These are phyloP conservation scores for Drosophila ironensis DNA, from an alignment of 1,140 invertebrate species.

Conservation along the genomic window DNA sequence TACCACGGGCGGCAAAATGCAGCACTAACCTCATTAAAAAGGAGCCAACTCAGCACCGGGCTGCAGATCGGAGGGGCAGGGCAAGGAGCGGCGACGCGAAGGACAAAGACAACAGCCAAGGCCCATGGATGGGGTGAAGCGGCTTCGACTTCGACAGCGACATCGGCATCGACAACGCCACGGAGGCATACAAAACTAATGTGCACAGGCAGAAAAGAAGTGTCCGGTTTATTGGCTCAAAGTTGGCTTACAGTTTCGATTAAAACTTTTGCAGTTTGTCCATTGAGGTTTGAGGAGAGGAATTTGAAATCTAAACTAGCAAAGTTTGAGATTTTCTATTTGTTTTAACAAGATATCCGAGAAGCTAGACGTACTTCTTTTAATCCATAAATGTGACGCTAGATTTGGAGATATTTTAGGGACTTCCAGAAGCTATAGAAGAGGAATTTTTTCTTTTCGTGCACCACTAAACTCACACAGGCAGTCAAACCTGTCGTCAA, in stretches of 20 bases:
- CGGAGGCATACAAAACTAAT: slow-evolving; percentile 22
- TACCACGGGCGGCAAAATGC: slow-evolving; percentile 41
- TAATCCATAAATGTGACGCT: no score
- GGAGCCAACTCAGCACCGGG: slow-evolving; percentile 37
- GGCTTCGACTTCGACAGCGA: slow-evolving; percentile 20
- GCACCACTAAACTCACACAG: slow-evolving; percentile 19
- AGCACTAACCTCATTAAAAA: slow-evolving; percentile 73
- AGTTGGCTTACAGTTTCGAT: neutral
- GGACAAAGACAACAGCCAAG: slow-evolving; percentile 41
- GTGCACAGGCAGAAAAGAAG: neutral
- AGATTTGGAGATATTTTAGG: no score
- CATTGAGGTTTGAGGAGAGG: neutral
- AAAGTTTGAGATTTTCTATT: no score
- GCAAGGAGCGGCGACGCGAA: neutral
- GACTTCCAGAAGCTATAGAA: no score
- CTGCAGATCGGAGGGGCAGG: neutral
- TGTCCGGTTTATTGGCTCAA: neutral
- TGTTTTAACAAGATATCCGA: no score
- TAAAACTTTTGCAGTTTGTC: neutral
- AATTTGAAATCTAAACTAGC: no score
- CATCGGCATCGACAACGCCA: slow-evolving; percentile 25
- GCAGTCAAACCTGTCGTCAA: slow-evolving; percentile 63
- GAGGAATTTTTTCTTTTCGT: neutral
- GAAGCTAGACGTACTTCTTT: no score
- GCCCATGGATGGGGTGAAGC: no score